These are phyloP conservation scores for Xylophagus ater DNA, from an alignment of 2,888 invertebrate species.

Conservation along the genomic window DNA sequence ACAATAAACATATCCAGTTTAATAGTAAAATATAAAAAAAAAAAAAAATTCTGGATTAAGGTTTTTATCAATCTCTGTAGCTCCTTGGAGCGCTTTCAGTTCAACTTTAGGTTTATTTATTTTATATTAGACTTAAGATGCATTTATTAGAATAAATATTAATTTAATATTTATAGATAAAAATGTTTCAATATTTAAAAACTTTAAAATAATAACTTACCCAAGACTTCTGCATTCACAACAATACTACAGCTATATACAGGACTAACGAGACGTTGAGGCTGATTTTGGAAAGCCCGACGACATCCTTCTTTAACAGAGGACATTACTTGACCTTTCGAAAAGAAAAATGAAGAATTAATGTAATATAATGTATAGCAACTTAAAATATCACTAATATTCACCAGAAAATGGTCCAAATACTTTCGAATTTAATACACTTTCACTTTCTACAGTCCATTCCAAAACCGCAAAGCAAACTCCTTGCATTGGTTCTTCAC, in stretches of 20 bases:
- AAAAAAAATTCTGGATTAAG: background rate
- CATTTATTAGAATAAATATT: slow-evolving; percentile 34
- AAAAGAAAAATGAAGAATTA: slow-evolving; percentile 5
- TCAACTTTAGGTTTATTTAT: slow-evolving; percentile 11
- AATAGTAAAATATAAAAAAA: background rate
- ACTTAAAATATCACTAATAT: slow-evolving; percentile 1
- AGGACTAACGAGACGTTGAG: slow-evolving; percentile 85
- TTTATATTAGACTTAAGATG: slow-evolving; percentile 30
- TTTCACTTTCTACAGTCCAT: slow-evolving; percentile 51
- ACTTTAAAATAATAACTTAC: slow-evolving; percentile 46
- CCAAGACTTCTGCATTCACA: slow-evolving; percentile 77
- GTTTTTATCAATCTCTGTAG: background rate
- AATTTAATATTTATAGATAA: background rate
- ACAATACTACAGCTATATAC: slow-evolving; percentile 81
- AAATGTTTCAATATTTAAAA: slow-evolving; percentile 39
- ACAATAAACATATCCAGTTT: no score
- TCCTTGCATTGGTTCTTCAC: slow-evolving; percentile 95
- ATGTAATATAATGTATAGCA: slow-evolving; percentile 1
- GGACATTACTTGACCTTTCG: slow-evolving; percentile 82
- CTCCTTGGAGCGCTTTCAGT: slow-evolving; percentile 3
- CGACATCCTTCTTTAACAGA: slow-evolving; percentile 79
- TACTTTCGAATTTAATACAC: slow-evolving; percentile 32
- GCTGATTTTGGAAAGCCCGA: slow-evolving; percentile 77
- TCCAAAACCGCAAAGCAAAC: slow-evolving; percentile 83
- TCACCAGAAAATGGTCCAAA: slow-evolving; percentile 46